Conservation (phyloP, 1,140 invertebrate species). For the Sycobia sp. region DNA sequence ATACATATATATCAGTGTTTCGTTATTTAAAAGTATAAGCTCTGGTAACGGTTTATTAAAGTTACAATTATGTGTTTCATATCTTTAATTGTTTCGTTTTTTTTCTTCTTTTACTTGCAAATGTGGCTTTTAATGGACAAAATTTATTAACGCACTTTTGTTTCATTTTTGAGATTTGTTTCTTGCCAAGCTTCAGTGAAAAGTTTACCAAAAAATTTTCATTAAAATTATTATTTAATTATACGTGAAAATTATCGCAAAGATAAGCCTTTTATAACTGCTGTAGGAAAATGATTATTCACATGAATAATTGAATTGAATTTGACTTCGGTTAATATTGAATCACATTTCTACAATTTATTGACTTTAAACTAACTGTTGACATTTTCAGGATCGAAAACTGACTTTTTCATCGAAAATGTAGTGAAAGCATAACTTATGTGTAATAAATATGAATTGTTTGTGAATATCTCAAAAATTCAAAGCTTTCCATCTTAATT, state of each 20-base stretch:
- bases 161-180: conserved; percentile 27
- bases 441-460: too few relatives aligned
- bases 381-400: neutral
- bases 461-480: too few relatives aligned
- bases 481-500: too few relatives aligned
- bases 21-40: neutral
- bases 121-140: conserved; percentile 28
- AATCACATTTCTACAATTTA: too few relatives aligned
- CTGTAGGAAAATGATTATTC: neutral
- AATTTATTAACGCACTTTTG: conserved; percentile 13
- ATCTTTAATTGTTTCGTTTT: too few relatives aligned
- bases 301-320: too few relatives aligned
- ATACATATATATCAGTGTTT: conserved; percentile 8
- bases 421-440: too few relatives aligned
- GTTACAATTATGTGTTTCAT: conserved; percentile 34
- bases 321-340: too few relatives aligned
- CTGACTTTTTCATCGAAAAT: neutral
- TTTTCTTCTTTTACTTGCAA: conserved; percentile 38
- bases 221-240: neutral
- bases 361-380: neutral
- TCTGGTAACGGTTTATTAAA: conserved; percentile 24
- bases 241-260: neutral
- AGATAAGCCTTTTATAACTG: conserved; percentile 7
- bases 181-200: conserved; percentile 37
- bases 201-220: conserved; percentile 4